These are phyloP conservation scores for Ricordea florida DNA, from an alignment of 92 coral and sea anemone species.

Conservation along the genomic window DNA sequence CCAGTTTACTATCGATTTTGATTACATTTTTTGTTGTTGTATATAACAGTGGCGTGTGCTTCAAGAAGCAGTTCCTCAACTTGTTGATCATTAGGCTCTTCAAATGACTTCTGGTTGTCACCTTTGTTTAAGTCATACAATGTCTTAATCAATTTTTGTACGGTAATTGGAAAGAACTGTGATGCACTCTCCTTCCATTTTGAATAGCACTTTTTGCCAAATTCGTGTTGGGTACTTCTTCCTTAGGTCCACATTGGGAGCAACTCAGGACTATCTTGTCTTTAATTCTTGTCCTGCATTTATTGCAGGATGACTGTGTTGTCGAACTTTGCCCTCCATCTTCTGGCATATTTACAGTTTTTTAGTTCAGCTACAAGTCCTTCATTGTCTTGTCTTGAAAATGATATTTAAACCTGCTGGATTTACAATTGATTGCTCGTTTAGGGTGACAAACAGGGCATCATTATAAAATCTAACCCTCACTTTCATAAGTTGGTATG, in stretches of 20 bases:
- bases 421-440: conserved; percentile 12
- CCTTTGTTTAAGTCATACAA: not conserved
- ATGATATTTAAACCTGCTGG: not conserved
- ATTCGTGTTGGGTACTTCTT: not conserved
- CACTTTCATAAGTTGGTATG: conserved; percentile 28
- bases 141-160: no score
- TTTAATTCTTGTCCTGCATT: not conserved
- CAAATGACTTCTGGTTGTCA: not conserved
- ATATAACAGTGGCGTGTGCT: not conserved
- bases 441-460: conserved; percentile 38
- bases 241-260: not conserved
- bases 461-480: conserved; percentile 24
- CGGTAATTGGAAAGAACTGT: no score
- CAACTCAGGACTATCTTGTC: not conserved
- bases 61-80: conserved; percentile 13
- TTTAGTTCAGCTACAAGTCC: not conserved
- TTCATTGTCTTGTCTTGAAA: not conserved
- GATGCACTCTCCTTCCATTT: no score
- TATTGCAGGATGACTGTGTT: conserved; percentile 2
- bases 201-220: no score
- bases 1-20: no score
- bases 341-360: not conserved
- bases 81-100: not conserved
- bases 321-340: not conserved
- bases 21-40: conserved; percentile 14